phyloP scores from a whole-genome alignment of 2,113 vertebrate genomes.

The Eulemur rufifrons region DNA sequence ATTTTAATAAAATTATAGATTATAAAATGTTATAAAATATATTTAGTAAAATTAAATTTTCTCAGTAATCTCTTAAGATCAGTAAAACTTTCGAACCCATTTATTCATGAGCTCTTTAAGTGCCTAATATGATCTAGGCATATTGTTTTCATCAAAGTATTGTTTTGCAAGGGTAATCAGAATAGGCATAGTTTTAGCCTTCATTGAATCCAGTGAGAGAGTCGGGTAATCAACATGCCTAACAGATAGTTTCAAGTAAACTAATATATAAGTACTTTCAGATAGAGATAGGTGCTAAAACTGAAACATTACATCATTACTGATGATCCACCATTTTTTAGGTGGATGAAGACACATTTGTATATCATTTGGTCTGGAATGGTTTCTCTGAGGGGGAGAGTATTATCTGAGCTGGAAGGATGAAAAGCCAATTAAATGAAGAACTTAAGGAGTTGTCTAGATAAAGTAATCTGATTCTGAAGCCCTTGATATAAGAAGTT shows the following conservation, averaged over 20 bases:
- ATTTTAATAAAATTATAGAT: background rate
- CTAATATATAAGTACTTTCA: background rate
- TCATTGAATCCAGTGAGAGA: background rate
- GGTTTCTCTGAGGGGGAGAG: background rate
- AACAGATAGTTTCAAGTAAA: background rate
- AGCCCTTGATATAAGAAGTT: background rate
- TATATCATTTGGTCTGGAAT: constrained; percentile 3
- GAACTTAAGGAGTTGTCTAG: background rate
- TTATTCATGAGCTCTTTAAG: constrained; percentile 24
- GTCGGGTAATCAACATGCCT: background rate
- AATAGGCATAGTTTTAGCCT: background rate
- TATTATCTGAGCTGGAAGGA: background rate
- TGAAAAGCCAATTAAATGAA: background rate
- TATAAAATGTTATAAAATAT: background rate
- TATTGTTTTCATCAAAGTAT: background rate
- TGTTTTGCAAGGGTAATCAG: background rate
- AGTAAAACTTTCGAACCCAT: background rate
- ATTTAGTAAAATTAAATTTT: background rate
- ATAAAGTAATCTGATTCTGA: background rate
- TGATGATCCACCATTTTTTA: background rate
- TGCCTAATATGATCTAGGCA: background rate
- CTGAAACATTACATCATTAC: background rate
- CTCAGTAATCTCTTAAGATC: background rate
- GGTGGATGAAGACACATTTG: background rate
- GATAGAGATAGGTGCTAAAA: background rate